Evolutionary conservation across 1,140 invertebrate genomes (phyloP).

Genomic region (Habropoda laboriosa): DNA sequence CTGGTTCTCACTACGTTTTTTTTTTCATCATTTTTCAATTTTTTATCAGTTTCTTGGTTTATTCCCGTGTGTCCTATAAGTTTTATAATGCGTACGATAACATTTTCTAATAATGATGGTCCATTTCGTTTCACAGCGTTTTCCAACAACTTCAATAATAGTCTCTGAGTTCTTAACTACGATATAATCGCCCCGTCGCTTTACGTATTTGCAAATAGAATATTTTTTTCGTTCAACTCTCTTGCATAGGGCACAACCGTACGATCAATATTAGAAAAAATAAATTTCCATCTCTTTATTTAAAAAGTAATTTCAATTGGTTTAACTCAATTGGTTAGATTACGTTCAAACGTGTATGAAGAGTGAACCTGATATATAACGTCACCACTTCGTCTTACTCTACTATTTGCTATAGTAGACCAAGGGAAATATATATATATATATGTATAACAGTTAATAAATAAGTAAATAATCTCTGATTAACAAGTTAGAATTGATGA

Average conservation of each 20-base stretch:
- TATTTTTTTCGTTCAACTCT: constrained; percentile 38
- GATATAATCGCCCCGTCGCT: constrained; percentile 58
- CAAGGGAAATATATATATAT: constrained; percentile 30
- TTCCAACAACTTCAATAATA: constrained; percentile 66
- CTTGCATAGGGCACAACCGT: constrained; percentile 52
- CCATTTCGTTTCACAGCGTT: constrained; percentile 72
- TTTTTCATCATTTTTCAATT: background rate
- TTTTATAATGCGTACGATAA: constrained; percentile 56
- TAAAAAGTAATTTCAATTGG: background rate
- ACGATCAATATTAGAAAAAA: constrained; percentile 32
- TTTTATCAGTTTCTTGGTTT: constrained; percentile 38
- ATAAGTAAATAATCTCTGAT: constrained; percentile 30
- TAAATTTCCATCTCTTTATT: background rate
- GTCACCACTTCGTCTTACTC: background rate
- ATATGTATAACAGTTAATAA: constrained; percentile 36
- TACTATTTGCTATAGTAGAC: background rate
- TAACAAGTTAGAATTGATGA: background rate
- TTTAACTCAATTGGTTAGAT: background rate
- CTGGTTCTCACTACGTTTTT: constrained; percentile 2
- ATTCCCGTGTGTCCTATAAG: constrained; percentile 7
- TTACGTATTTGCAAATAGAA: constrained; percentile 61
- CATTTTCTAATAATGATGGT: constrained; percentile 70
- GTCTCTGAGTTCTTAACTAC: constrained; percentile 69
- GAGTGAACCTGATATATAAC: background rate
- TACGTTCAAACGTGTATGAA: background rate